Evolutionary conservation across 1,140 invertebrate species (phyloP), one percentile per base, ranked within the genome.

Genomic region (Asobara japonica): DNA sequence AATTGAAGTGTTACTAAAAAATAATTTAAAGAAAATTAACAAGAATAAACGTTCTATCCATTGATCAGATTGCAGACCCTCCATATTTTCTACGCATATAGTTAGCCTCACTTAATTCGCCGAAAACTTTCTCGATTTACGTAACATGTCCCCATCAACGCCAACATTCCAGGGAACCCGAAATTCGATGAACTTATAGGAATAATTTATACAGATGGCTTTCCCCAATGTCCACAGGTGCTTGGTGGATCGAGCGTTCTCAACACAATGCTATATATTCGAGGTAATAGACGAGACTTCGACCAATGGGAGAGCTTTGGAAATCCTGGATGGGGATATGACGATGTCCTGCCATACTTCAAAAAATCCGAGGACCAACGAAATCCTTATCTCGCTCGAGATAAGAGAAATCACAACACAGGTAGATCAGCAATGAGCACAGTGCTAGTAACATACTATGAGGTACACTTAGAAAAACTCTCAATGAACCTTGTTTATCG

Each of bases 181-280:
- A 2, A 18, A 45, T 45, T 45, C 5, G n/a, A 45, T 6, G 13
- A 45, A 16, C 5, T 6, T 45, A 16, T 33, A 7, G 13, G 13
- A 45, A 45, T 45, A 3, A 18, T 16, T 2, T 45, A n/a, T 38
- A n/a, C 10, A 30, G 30, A 60, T 33, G 30, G 36, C n/a, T 11
- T 33, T 31, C n/a, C 6, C 5, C 20, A 56, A 45, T 36, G 56
- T 13, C 64, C 41, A 3, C 27, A 88, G 86, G 91, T 94, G 2
- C 82, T 96, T 10, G 97, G 97, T 0, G 97, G 97, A 0, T 96
- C 94, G 0, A 93, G 92, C 13, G 94, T 95, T 0, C 84, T 96
- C 0, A 96, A 96, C 75, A 95, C 94, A 0, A 95, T 98, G 97
- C 90, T 97, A 0, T 98, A 98, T 82, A 92, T 98, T 5, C 88